Conservation (phyloP, 2,113 vertebrate genomes). For the Athene noctua region DNA sequence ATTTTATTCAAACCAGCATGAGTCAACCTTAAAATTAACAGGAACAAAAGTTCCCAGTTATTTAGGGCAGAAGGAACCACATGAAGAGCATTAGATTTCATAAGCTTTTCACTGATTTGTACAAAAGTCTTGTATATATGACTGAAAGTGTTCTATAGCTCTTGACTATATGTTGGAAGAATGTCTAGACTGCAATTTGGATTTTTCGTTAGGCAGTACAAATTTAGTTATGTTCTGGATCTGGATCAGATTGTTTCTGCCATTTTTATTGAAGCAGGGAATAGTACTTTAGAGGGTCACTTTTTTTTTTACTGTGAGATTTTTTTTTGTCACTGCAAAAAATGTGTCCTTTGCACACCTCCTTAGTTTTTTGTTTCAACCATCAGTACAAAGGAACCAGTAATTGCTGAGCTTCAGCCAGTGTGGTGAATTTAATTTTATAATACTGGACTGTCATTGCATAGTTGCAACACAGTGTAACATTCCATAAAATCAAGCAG, state of each 20-base stretch:
- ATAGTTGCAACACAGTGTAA: not conserved
- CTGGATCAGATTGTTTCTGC: not conserved
- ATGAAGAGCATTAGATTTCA: not conserved
- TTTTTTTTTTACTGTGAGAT: not conserved
- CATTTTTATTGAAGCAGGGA: not conserved
- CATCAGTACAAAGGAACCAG: not conserved
- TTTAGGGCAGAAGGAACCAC: not conserved
- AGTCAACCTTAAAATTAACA: not conserved
- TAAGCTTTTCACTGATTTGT: not conserved
- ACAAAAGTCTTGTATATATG: not conserved
- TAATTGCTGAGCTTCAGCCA: not conserved
- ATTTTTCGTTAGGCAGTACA: not conserved
- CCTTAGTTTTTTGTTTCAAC: not conserved
- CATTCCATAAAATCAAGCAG: slow-evolving; percentile 3
- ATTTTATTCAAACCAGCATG: not conserved
- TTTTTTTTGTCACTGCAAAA: not conserved
- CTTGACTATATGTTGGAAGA: not conserved
- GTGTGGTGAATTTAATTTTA: not conserved
- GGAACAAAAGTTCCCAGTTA: not conserved
- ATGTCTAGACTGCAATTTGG: not conserved
- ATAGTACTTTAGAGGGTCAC: not conserved
- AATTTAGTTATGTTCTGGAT: not conserved
- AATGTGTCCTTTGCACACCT: not conserved
- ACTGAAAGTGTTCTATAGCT: not conserved
- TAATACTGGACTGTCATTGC: not conserved